These are phyloP conservation scores for Onychomys arenicola DNA, from an alignment of 2,797 vertebrate species.

Conservation along the genomic window DNA sequence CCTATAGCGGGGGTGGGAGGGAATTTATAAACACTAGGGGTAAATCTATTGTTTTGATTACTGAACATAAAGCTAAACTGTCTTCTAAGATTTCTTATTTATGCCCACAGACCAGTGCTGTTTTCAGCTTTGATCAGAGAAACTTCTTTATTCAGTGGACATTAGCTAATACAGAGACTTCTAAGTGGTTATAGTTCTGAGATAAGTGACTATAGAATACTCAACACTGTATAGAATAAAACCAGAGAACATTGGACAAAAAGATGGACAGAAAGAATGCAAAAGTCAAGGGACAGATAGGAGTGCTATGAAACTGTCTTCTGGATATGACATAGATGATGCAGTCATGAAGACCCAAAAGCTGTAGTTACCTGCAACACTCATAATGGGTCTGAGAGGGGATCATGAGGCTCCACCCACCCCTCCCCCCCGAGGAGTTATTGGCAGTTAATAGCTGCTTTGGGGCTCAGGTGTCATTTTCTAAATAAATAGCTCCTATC, in stretches of 20 bases:
- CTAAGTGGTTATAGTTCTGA: not conserved
- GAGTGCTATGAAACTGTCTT: not conserved
- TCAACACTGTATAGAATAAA: not conserved
- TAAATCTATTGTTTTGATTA: not conserved
- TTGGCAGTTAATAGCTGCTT: not conserved
- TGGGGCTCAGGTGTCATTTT: not conserved
- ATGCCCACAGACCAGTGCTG: not conserved
- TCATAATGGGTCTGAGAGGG: not conserved
- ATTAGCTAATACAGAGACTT: not conserved
- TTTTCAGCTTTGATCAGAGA: not conserved
- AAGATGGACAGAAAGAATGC: no score
- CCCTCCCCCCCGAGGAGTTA: not conserved
- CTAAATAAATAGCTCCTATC: not conserved
- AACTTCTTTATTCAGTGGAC: not conserved
- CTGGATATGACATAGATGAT: not conserved
- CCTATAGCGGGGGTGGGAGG: not conserved
- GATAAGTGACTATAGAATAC: not conserved
- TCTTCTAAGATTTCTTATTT: not conserved
- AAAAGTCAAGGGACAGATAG: not conserved
- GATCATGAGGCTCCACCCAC: not conserved
- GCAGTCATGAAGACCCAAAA: not conserved
- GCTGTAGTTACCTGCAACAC: not conserved
- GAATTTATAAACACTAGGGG: not conserved
- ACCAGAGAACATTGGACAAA: not conserved
- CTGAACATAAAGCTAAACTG: not conserved